Base-by-base conservation (phyloP, 2,797 vertebrate species). In the Falco novaeseelandiae region DNA sequence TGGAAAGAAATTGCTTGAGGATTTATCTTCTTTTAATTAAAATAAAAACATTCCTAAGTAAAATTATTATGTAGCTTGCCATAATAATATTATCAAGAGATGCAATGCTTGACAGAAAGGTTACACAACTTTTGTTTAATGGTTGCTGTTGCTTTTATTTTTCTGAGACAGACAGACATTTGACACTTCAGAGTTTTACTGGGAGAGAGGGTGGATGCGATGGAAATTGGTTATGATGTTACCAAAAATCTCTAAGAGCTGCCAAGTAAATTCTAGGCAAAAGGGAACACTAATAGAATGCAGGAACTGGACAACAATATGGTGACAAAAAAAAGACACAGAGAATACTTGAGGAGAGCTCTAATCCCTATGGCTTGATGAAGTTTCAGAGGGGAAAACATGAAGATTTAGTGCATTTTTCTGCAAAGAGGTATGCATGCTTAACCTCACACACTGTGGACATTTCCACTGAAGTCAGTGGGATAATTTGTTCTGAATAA, bases 391-490 rank as follows among this genome's bases (percentile, higher is more conserved):
- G 62, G 62, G 25, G 71, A 95, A 93, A 91, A 74, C 12, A n/a
- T 63, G 63, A 89, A 94, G 63, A 89, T 87, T 72, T 81, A 83
- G 29, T 85, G 54, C 14, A 55, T 67, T 95, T 83, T 95, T 95
- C 82, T 95, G 52, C 66, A 55, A 76, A 90, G 73, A 65, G 12
- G 20, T 51, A 34, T 86, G 52, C 62, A 40, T 0, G 0, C 58
- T 72, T 78, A 38, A 81, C 62, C 89, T 94, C 36, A 67, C 59
- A 55, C 82, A 38, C 48, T 72, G 34, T 70, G 78, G 84, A 89
- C 71, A 52, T 93, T 95, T 77, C 48, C 83, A 94, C 59, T 84
- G 74, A 93, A 92, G n/a, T 89, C 81, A 66, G 42, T 87, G 63
- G 59, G 51, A 83, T 92, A 82, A 55, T 58, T 87, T 90, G 14